Evolutionary conservation across 2,113 vertebrate species (phyloP).

Genomic region (Spermophilus dauricus): DNA sequence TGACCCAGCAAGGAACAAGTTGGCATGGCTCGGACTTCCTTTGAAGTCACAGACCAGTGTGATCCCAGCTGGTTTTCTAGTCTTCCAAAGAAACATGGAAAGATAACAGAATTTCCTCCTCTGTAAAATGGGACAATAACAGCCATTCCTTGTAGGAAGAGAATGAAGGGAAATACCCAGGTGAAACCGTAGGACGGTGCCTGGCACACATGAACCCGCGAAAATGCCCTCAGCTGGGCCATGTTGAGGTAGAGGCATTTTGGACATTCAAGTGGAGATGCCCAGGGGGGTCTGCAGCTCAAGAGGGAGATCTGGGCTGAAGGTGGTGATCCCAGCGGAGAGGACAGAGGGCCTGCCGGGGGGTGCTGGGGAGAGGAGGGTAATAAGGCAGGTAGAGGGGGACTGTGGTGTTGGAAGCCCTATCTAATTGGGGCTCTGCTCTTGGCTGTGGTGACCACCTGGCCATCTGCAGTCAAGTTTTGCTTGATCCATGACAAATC

Average conservation of each 20-base stretch:
- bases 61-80: not conserved
- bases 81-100: not conserved
- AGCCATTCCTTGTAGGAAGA: not conserved
- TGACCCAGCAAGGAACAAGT: not conserved
- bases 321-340: not conserved
- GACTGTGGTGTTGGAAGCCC: no score
- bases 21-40: not conserved
- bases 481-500: not conserved
- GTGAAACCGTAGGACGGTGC: not conserved
- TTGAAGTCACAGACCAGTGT: not conserved
- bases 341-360: not conserved
- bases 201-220: rapidly evolving
- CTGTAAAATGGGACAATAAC: not conserved
- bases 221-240: not conserved
- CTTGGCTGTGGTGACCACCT: not conserved
- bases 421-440: not conserved
- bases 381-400: not conserved
- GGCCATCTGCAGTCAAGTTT: not conserved
- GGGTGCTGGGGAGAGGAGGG: not conserved
- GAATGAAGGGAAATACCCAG: not conserved
- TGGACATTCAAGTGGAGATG: not conserved
- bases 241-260: not conserved
- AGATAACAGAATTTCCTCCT: not conserved
- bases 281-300: not conserved
- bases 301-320: not conserved